Evolutionary conservation across 2,113 vertebrate species (phyloP).

Genomic region (Balaeniceps rex): DNA sequence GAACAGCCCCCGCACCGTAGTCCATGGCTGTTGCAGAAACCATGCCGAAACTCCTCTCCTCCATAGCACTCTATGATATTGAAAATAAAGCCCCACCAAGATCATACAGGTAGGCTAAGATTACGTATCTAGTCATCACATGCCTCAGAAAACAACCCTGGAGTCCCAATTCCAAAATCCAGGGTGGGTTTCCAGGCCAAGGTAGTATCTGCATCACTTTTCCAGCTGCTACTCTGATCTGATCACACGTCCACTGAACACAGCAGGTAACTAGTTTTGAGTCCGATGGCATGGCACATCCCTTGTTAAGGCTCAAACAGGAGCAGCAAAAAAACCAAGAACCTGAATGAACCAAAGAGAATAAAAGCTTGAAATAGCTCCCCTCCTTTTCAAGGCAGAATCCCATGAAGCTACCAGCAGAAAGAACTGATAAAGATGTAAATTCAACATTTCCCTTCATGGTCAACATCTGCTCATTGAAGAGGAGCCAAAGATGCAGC

Average conservation of each 20-base stretch:
- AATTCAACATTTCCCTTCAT: not conserved
- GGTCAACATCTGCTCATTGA: not conserved
- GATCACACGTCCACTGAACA: not conserved
- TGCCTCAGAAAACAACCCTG: not conserved
- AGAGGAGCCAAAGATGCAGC: not conserved
- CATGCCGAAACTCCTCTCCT: not conserved
- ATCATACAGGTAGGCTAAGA: not conserved
- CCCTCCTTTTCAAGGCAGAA: not conserved
- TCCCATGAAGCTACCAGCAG: not conserved
- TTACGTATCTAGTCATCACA: rapidly evolving
- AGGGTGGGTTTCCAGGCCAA: not conserved
- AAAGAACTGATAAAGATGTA: not conserved
- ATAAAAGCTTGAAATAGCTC: not conserved
- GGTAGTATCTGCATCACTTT: not conserved
- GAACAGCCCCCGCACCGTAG: not conserved
- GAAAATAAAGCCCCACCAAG: not conserved
- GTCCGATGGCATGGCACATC: not conserved
- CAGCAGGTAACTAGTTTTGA: not conserved
- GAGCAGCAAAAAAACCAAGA: not conserved
- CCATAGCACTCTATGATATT: not conserved
- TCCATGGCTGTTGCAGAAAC: not conserved
- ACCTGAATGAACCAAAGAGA: not conserved
- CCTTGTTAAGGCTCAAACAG: not conserved
- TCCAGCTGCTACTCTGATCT: not conserved
- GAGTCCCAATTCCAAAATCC: not conserved